Evolutionary conservation across 1,140 invertebrate species (phyloP), one percentile per base, ranked within the genome.

Genomic region (Sitobion miscanthi): DNA sequence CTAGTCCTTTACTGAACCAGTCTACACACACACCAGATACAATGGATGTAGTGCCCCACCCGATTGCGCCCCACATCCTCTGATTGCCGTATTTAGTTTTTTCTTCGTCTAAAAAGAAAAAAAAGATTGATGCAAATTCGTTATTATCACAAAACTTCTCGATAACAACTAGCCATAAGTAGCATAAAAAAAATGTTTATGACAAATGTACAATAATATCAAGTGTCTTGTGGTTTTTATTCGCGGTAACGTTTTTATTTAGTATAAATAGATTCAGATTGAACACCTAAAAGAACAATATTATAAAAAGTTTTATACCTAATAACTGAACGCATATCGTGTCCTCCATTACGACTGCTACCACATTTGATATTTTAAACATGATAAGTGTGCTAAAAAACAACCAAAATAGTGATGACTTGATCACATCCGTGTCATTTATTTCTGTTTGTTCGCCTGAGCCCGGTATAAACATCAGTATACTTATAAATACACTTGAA

Each of bases 1-100:
- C 94, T 94, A 95, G 95, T 20, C 95, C 95, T 21, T 96, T 95
- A 23, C 96, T 96, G 94, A 95, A 96, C n/a, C 95, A 94, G 94
- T 97, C 96, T 0, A 97, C 96, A 0, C 96, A 95, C 94, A 96
- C 96, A 1, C 97, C 97, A 3, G 97, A 96, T 1, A 97, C 94
- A 6, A 97, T 94, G 0, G 97, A 97, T 2, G 97, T 96, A 4
- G 96, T 94, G 38, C 97, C 97, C 94, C 97, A 98, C 30, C 97
- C 97, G 77, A 97, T 96, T 1, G 97, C 97, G 52, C 97, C 97
- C 97, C 97, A 98, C 4, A 97, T 97, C 83, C 97, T 95, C 95
- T 98, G 97, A 35, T 96, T 96, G 2, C 97, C 97, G 94, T 98
- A 98, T 88, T 96, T 96, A 94, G 96, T 96, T 94, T 97, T 95